Base-by-base conservation (phyloP, 2,113 vertebrate species). In the Nesogale talazaci region DNA sequence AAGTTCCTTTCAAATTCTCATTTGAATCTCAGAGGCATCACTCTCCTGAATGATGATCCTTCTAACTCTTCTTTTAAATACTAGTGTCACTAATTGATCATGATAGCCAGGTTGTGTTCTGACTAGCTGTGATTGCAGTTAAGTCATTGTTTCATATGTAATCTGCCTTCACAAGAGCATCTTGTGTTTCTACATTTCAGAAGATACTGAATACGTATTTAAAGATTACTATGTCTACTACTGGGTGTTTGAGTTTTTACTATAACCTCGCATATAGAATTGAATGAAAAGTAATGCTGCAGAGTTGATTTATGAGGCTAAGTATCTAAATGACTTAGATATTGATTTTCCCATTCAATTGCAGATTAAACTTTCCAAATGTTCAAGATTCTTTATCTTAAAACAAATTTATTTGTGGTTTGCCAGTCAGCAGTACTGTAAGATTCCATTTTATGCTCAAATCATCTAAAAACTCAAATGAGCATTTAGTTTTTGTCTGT, bases 301-400 rank as follows among this genome's bases (percentile, higher is more conserved):
- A 69, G 7, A 92, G 57, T 84, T 95, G 61, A 79, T 91, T 90
- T 89, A 85, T 87, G 46, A 88, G 36, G 90, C 1, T 90, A 93
- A 90, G 85, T 85, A 22, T 87, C 46, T 93, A 94, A 92, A 82
- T 93, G 38, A 72, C 72, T 92, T 92, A 91, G 84, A 72, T 90
- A 92, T 91, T 89, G 75, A 93, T 88, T 81, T 94, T 34, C 16
- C 36, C 16, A 59, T 59, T 93, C 91, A 25, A 84, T 31, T 61
- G 0, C 31, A 70, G 31, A 76, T 76, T 57, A 89, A 76, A 87
- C 57, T 83, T 95, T 25, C 38, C 57, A 89, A 86, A 34, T 82
- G 59, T 14, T 89, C 75, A 93, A 82, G 34, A 2, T 88, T 89
- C n/a, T 63, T 85, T 94, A 80, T 74, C 81, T 91, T 88, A 81